Conservation (phyloP, 2,888 invertebrate species). For the Drosophila nr. perissopoda region DNA sequence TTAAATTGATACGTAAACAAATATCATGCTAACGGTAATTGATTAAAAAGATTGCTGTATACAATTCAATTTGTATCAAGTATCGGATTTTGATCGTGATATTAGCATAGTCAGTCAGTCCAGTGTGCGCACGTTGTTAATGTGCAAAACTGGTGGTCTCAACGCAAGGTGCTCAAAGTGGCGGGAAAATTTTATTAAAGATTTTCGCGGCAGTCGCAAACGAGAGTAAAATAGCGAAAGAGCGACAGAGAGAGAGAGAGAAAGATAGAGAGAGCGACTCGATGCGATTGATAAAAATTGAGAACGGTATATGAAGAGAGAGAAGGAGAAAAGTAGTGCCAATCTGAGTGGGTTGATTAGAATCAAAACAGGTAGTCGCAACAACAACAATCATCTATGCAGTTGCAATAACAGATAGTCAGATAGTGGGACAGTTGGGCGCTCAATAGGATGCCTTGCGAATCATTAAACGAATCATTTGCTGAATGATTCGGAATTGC, state of each 20-base stretch:
- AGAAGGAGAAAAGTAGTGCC: slow-evolving; percentile 20
- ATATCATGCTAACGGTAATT: background rate
- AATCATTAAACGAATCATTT: slow-evolving; percentile 40
- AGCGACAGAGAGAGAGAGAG: slow-evolving; percentile 9
- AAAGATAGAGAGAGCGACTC: slow-evolving; percentile 11
- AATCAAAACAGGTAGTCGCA: slow-evolving; percentile 74
- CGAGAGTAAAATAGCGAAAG: slow-evolving; percentile 4
- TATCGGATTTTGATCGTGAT: background rate
- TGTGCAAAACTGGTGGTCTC: slow-evolving; percentile 62
- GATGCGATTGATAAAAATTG: slow-evolving; percentile 13
- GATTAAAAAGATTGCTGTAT: background rate
- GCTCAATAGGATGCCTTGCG: slow-evolving; percentile 7
- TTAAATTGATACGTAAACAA: background rate
- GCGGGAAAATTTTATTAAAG: slow-evolving; percentile 71
- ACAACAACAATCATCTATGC: slow-evolving; percentile 20
- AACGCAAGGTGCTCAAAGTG: slow-evolving; percentile 76
- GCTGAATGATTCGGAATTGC: slow-evolving; percentile 25
- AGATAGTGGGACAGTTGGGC: background rate
- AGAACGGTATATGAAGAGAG: slow-evolving; percentile 14
- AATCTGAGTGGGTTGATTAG: slow-evolving; percentile 69
- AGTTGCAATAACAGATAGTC: slow-evolving; percentile 41
- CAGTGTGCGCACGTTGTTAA: slow-evolving; percentile 77
- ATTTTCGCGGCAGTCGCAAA: slow-evolving; percentile 49
- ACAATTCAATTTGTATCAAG: background rate
- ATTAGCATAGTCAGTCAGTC: background rate